Evolutionary conservation across 1,140 invertebrate species (phyloP), one percentile per base, ranked within the genome.

Genomic region (Pseudachorutes palmiensis): DNA sequence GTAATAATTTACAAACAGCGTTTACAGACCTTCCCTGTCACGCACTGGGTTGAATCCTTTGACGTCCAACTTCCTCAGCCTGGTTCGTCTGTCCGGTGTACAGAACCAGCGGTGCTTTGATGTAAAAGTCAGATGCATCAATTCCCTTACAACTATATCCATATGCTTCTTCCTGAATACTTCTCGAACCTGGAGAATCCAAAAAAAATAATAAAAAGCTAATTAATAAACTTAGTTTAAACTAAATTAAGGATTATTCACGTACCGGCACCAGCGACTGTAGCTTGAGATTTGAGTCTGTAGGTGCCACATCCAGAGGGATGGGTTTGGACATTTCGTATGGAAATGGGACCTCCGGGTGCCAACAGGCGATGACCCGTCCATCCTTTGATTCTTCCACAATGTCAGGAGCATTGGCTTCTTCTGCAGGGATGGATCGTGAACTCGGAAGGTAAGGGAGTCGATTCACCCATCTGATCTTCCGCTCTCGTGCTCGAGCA

Each of bases 291-390:
- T 57, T 36, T 16, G 72, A 69, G 22, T 75, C 67, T 2, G 72
- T 71, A 2, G 68, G 65, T 5, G 55, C 30, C 16, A 72, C 62
- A 57, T 77, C 73, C 66, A 80, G 75, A 19, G 89, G 88, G 45
- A 94, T 73, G 1, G 90, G 88, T 75, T 82, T 84, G 9, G 90
- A 87, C 74, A 78, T 85, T 78, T 94, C 89, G 75, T 95, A 97
- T 0, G 92, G 92, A 80, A 91, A 88, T 49, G 83, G 77, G 75
- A 81, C 76, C 72, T 91, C 86, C 41, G 88, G 89, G 80, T 97
- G 93, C 86, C 92, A 92, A 69, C 88, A 91, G 48, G 93, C 84
- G 51, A 67, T 62, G 1, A 62, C 61, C 30, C 62, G 16, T 19
- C 70, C 67, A 69, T 69, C 64, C 26, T 66, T 65, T n/a, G 58